Evolutionary conservation across 1,140 invertebrate genomes (phyloP), one percentile per base, ranked within the genome.

Genomic region (Stenopsyche tienmushanensis): DNA sequence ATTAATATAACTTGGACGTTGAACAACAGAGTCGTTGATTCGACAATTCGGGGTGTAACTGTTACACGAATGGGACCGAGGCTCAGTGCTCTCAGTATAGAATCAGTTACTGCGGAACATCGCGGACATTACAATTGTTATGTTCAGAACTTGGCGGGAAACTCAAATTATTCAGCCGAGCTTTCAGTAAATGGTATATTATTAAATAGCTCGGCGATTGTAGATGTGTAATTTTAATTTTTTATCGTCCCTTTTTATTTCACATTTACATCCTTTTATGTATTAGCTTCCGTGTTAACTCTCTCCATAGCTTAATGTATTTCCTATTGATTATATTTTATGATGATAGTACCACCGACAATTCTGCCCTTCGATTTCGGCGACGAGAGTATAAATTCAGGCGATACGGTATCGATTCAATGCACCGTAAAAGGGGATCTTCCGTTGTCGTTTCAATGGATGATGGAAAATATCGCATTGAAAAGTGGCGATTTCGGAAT

Each of bases 381-480:
- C 62, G 85, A 86, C 70, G 85, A 85, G 71, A 83, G 84, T 1
- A 71, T 89, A 3, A 86, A 88, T 71, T 85, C 89, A 69, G 89
- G 89, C 17, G 86, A 90, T 69, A 86, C 88, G 41, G 86, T 87
- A 1, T 87, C 87, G 29, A 78, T 93, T 15, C 86, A 84, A 10
- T 94, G 91, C 77, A 85, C 86, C 29, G 86, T 90, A 57, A 86
- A 88, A 72, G 89, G 89, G 1, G 88, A 89, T 73, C 76, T 87
- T 49, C 88, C 87, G 18, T 77, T 90, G 17, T 81, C 80, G 68
- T 85, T 88, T 39, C 77, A 80, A 44, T 92, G 90, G 90, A 75
- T 78, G 59, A 78, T 90, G 39, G 88, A 84, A 65, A 81, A 87
- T 52, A 71, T 74, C 66, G 72, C 58, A 45, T 77, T 73, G 69